Evolutionary conservation across 2,797 vertebrate species (phyloP).

Genomic region (Strix occidentalis): DNA sequence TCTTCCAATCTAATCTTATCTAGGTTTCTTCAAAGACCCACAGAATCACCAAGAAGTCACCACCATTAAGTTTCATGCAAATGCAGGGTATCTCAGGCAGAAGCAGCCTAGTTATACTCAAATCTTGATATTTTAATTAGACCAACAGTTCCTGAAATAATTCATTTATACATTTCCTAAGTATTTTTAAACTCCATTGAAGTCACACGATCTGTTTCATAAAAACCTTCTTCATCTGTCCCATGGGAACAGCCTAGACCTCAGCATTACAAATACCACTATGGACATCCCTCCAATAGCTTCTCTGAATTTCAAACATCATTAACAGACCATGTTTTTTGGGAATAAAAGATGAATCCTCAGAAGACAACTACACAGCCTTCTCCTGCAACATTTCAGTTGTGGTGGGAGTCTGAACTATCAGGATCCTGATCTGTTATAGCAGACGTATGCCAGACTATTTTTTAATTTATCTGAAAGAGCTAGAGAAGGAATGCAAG

Average conservation of each 20-base stretch:
- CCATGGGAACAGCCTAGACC: neutral
- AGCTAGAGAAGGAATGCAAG: neutral
- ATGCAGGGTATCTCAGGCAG: rapidly evolving
- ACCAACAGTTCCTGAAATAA: neutral
- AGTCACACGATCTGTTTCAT: neutral
- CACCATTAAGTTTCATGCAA: neutral
- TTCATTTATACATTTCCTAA: neutral
- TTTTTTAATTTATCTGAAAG: neutral
- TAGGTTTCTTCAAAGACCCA: neutral
- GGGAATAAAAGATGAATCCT: neutral
- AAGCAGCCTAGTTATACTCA: neutral
- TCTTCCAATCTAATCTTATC: neutral
- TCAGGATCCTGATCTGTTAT: neutral
- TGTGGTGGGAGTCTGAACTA: neutral
- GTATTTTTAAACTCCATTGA: neutral
- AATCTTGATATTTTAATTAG: neutral
- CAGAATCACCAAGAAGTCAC: neutral
- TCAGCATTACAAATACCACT: neutral
- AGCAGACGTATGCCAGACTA: neutral
- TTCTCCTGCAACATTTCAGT: neutral
- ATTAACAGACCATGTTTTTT: neutral
- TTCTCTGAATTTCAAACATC: neutral
- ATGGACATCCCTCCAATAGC: neutral
- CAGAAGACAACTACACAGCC: neutral
- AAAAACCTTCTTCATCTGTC: neutral